These are phyloP conservation scores for Prinia subflava DNA, from an alignment of 2,113 vertebrate species.

Conservation along the genomic window DNA sequence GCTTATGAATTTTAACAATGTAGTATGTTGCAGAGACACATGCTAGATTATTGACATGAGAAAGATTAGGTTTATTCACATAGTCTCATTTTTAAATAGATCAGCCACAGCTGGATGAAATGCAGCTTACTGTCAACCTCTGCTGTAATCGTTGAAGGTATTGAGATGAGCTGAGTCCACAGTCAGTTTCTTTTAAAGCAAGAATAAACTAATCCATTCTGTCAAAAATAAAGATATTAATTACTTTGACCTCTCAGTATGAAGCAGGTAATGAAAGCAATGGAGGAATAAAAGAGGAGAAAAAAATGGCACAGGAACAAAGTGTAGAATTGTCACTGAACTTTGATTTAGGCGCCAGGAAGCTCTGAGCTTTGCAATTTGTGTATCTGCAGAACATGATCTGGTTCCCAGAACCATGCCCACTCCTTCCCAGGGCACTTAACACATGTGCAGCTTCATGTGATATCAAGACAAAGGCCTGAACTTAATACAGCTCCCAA, in stretches of 20 bases:
- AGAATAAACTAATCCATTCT: not conserved
- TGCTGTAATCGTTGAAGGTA: not conserved
- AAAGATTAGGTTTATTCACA: not conserved
- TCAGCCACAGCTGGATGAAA: not conserved
- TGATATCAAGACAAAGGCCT: not conserved
- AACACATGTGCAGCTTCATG: not conserved
- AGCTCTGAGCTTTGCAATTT: not conserved
- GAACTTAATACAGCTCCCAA: not conserved
- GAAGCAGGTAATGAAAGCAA: not conserved
- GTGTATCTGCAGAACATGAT: not conserved
- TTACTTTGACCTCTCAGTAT: not conserved
- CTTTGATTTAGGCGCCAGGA: not conserved
- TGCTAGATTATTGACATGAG: not conserved
- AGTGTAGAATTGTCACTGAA: not conserved
- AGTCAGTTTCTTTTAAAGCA: not conserved
- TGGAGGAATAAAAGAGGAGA: not conserved
- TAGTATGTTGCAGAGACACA: not conserved
- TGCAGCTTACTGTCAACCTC: not conserved
- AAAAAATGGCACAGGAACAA: not conserved
- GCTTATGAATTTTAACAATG: not conserved
- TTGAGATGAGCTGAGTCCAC: not conserved
- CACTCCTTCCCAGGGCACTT: not conserved
- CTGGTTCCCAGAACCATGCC: accelerated
- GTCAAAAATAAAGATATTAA: not conserved
- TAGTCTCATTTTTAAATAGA: not conserved